Percentiles rank a stretch among this genome's conserved stretches.
Evolutionary conservation across 2,113 vertebrate genomes (phyloP).

Genomic region (Paradisaea rubra): DNA sequence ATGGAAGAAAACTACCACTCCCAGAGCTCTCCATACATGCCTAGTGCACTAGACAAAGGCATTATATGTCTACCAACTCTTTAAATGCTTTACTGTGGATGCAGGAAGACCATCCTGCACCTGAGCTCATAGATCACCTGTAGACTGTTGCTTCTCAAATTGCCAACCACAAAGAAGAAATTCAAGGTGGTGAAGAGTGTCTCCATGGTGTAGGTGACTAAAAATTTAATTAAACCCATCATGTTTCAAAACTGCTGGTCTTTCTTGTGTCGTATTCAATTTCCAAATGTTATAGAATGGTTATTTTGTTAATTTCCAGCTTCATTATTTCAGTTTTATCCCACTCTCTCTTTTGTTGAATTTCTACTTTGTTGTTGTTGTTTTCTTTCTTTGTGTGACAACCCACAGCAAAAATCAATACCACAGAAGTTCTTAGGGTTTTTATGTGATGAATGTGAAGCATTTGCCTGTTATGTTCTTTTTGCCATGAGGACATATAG

Average conservation of each 20-base stretch:
- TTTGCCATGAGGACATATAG: conserved; percentile 29
- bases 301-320: neutral
- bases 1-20: neutral
- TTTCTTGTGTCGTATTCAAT: neutral
- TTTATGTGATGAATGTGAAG: conserved; percentile 29
- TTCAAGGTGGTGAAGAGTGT: neutral
- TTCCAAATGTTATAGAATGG: neutral
- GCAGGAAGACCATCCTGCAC: neutral
- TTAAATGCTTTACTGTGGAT: neutral
- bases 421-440: neutral
- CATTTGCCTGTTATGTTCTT: conserved; percentile 28
- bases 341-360: neutral
- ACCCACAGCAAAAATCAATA: neutral
- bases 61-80: neutral
- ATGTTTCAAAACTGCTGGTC: neutral
- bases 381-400: neutral
- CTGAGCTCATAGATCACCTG: neutral
- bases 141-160: neutral
- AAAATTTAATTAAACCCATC: neutral
- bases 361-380: neutral
- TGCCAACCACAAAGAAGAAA: neutral
- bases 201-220: neutral
- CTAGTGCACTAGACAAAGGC: neutral
- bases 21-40: neutral
- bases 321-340: neutral